Base-by-base conservation (phyloP, 2,797 vertebrate species). In the Alauda arvensis region DNA sequence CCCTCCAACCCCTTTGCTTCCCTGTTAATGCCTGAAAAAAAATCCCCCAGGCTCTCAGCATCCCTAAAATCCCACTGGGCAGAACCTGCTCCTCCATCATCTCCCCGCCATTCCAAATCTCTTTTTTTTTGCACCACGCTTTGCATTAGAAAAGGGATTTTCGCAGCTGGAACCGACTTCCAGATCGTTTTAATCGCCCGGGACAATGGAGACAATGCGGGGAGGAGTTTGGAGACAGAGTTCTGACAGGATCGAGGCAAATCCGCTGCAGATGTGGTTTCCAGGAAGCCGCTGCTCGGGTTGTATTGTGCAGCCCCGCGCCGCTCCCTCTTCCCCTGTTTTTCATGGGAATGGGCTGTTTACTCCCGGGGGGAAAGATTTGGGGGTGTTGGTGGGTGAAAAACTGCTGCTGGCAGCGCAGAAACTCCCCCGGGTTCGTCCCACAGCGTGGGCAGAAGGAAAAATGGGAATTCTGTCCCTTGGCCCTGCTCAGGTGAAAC, bases 261-360 rank as follows among this genome's bases (percentile, higher is more conserved):
- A 95, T 91, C 91, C 79, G 39, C 80, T 83, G 92, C 92, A 91
- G 89, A 88, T 93, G 86, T 92, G 91, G 79, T 91, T 92, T 92
- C 80, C 86, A 88, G 92, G 91, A 93, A 92, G 90, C 82, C 37
- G 21, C 67, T 24, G 71, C 62, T 13, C 10, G 10, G 15, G 40
- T 71, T 71, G 70, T 13, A 69, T 89, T 86, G 94, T 87, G 80
- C 52, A 45, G 91, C 65, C 62, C 24, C 60, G 1, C 1, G 15
- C 83, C 65, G 3, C 87, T 90, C 77, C 89, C 92, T 95, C 65
- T 87, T 75, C 77, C 87, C 67, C 21, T 12, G 4, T 43, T 78
- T 40, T 53, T 24, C 12, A 1, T 14, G 17, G 67, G 40, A 48
- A 24, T 20, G 37, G 46, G 71, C 37, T 53, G 0, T n/a, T 61